Evolutionary conservation across 92 coral and sea anemone species (phyloP), one percentile per base, ranked within the genome.

Genomic region (Siderastrea radians): DNA sequence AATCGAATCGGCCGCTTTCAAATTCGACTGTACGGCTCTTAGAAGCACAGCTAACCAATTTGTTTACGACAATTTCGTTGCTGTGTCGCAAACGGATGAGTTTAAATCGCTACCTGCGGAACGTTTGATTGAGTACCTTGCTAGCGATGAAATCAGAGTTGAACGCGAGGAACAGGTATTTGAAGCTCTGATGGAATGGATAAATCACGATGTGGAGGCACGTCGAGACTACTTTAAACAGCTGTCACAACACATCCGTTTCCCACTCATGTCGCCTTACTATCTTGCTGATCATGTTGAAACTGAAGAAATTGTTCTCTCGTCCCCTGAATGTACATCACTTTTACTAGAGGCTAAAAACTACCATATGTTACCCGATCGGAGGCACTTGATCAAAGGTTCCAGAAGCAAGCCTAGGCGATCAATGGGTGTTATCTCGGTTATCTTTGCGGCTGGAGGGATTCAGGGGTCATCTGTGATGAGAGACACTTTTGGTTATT

Each of bases 371-470:
- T 69, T 98, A 61, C 99, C 99, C 14, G 99, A 98, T 84, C 82
- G 99, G 49, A 88, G 99, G 26, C 99, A 98, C 80, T 82, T 98
- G 90, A 94, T 98, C 86, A 96, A 96, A 62, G 93, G 95, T 82
- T 92, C 91, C 49, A 92, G 99, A 77, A 95, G 96, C 48, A 88
- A 91, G 79, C 98, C 98, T 3, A 89, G 99, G 82, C 87, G 89
- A 74, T 98, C 99, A 16, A 93, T 98, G 98, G 99, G 99, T 49
- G 86, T 98, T 4, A 92, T 96, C 60, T 94, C 94, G 78, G 98
- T 98, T 73, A 96, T 98, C 47, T 96, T 98, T 86, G 96, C 98
- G 14, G 99, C 99, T 1, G 99, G 99, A 9, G 99, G 99, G 1
- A 98, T 98, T 49, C 98, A 98, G 84, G 98, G 98, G 26, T 93